These are phyloP conservation scores for Micrasema minimum DNA, from an alignment of 1,140 invertebrate genomes.

Conservation along the genomic window DNA sequence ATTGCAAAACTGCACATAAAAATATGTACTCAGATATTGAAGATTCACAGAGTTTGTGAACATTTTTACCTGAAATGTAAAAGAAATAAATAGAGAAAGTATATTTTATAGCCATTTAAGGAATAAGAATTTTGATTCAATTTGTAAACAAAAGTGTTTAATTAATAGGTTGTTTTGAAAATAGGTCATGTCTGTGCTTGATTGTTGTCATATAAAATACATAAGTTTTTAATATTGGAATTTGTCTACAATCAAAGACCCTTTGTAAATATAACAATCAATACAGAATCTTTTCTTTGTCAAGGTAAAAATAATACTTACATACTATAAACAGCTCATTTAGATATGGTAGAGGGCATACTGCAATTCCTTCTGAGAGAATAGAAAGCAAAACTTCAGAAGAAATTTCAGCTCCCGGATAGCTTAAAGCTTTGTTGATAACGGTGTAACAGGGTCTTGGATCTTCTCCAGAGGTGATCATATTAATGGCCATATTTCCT, in stretches of 20 bases:
- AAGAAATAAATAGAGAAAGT: too few relatives aligned
- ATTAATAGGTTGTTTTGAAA: too few relatives aligned
- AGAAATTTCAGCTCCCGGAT: conserved; percentile 4
- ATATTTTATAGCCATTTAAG: too few relatives aligned
- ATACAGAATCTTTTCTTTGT: too few relatives aligned
- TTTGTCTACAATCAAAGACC: too few relatives aligned
- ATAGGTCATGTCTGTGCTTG: too few relatives aligned
- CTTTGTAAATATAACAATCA: too few relatives aligned
- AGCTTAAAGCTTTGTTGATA: conserved; percentile 21
- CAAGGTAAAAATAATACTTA: conserved; percentile 8
- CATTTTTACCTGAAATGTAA: conserved; percentile 34
- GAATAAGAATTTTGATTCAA: too few relatives aligned
- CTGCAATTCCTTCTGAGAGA: conserved; percentile 18
- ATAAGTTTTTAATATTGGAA: too few relatives aligned
- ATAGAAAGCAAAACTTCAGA: conserved; percentile 30
- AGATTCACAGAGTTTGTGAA: conserved; percentile 18
- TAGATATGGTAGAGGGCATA: conserved; percentile 26
- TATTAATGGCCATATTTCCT: conserved; percentile 7
- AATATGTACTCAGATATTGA: conserved; percentile 30
- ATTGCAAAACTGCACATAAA: conserved; percentile 35
- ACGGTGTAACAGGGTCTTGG: conserved; percentile 23
- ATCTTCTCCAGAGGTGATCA: conserved; percentile 17
- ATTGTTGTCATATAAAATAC: too few relatives aligned
- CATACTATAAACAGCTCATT: conserved; percentile 28
- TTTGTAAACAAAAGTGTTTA: too few relatives aligned